phyloP scores from a whole-genome alignment of 2,888 invertebrate species.

The Mythimna ferrago region DNA sequence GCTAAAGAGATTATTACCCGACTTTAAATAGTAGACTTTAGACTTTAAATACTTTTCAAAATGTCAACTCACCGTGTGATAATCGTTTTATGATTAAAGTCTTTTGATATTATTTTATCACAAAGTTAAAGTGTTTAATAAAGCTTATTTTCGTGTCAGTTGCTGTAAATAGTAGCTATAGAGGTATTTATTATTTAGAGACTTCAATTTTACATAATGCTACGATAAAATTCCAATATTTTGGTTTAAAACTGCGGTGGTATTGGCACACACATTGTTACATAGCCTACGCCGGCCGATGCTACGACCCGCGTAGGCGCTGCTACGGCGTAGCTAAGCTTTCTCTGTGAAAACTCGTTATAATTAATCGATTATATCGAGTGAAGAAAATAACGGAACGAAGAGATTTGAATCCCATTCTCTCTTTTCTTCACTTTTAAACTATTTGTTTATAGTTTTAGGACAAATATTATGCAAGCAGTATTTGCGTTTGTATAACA shows the following conservation, averaged over 20 bases:
- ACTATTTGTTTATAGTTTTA: not conserved
- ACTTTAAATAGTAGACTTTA: slow-evolving; percentile 59
- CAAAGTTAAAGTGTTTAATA: slow-evolving; percentile 25
- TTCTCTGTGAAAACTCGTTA: not conserved
- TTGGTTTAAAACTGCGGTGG: not conserved
- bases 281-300: not conserved
- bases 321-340: slow-evolving; percentile 43
- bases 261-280: not conserved
- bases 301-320: slow-evolving; percentile 37
- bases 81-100: slow-evolving; percentile 64
- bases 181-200: not conserved
- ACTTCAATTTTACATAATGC: not conserved
- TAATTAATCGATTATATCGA: too few species aligned
- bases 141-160: slow-evolving; percentile 13
- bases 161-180: slow-evolving; percentile 12
- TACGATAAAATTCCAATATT: not conserved
- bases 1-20: slow-evolving; percentile 40
- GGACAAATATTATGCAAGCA: not conserved
- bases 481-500: not conserved
- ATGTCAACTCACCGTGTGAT: slow-evolving; percentile 60
- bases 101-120: slow-evolving; percentile 28
- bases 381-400: too few species aligned
- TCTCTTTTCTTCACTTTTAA: not conserved
- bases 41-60: slow-evolving; percentile 59
- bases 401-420: not conserved